Evolutionary conservation across 2,888 invertebrate species (phyloP), one percentile per base, ranked within the genome.

Genomic region (Hemistola chrysoprasaria): DNA sequence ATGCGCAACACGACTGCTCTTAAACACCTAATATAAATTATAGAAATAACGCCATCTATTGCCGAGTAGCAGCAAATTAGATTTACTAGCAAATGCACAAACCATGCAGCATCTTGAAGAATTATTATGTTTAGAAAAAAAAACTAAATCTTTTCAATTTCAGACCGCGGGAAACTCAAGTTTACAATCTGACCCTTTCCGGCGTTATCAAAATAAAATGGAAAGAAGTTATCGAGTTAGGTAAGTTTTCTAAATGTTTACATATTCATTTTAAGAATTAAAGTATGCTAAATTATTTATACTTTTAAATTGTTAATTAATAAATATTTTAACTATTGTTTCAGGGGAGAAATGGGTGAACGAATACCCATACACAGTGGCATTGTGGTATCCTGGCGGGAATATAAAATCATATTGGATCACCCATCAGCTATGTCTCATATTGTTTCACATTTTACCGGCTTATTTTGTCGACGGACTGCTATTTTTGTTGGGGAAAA

Each of bases 171-270:
- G 76, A 88, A 16, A 81, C 87, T 0, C 83, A 90, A 7, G 91
- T 95, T 6, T 94, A 93, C 74, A 97, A 98, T 70, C 90, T 95
- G 34, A 95, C 96, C 1, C 90, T 94, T 1, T 95, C 96, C 0
- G 90, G 91, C 8, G 92, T 94, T 10, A 93, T 95, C 47, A 93
- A 94, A 0, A 82, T 97, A 32, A 93, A 94, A 0, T 99, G 98
- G 98, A 94, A 93, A 8, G 92, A 94, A 57, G 92, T 96, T 32
- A 91, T 97, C 59, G 91, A 93, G 53, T 85, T 91, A 21, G 94
- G 94, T 62, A 90, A 86, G 70, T 9, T 43, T 9, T 10, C 11
- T 11, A 1, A 22, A 23, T 11, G 9, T 2, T 20, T 27, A 16
- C 11, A 8, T 30, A 6, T 8, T 7, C 24, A 31, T 29, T 3